Evolutionary conservation across 1,140 invertebrate genomes (phyloP).

Genomic region (Drosophila ogumai): DNA sequence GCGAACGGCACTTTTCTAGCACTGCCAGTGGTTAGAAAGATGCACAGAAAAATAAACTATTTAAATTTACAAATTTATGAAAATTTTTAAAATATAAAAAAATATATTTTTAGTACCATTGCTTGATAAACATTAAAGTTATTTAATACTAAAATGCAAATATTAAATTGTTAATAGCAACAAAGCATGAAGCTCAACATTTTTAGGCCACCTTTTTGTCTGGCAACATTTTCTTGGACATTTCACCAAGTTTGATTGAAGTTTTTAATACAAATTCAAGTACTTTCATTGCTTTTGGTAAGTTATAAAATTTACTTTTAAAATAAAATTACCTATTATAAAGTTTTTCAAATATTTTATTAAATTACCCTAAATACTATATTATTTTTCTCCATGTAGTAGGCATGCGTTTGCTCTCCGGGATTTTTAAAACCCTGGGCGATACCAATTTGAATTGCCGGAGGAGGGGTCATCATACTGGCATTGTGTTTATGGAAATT

Average conservation of each 20-base stretch:
- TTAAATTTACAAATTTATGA: background rate
- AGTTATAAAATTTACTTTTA: background rate
- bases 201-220: background rate
- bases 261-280: background rate
- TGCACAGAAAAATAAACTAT: slow-evolving; percentile 5
- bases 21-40: slow-evolving; percentile 58
- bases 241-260: background rate
- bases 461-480: slow-evolving; percentile 59
- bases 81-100: too few relatives aligned
- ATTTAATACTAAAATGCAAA: background rate
- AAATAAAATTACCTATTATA: background rate
- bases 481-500: slow-evolving; percentile 79
- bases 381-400: background rate
- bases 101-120: too few relatives aligned
- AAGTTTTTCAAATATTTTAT: too few relatives aligned
- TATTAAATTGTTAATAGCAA: too few relatives aligned
- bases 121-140: background rate
- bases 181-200: background rate
- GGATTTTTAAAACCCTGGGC: background rate
- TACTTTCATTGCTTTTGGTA: background rate
- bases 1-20: slow-evolving; percentile 39
- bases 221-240: background rate
- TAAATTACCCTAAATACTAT: background rate
- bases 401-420: slow-evolving; percentile 7
- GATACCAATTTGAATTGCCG: slow-evolving; percentile 43